Conservation (phyloP, 2,888 invertebrate genomes). For the Anticlea derivata region DNA sequence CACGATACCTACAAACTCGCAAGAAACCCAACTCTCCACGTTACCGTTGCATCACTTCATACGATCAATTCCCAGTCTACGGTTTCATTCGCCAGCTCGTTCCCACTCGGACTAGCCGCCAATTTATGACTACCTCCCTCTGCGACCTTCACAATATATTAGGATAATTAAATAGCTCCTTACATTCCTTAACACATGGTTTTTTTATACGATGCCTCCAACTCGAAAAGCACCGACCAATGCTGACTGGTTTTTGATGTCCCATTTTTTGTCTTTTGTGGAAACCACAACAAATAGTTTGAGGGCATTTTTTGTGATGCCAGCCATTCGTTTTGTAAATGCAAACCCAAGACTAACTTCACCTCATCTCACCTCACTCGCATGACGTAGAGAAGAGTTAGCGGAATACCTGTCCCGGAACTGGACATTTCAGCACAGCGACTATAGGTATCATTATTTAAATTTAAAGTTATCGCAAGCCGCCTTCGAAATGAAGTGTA, state of each 20-base stretch:
- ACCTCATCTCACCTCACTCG: slow-evolving; percentile 36
- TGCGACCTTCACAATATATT: slow-evolving; percentile 82
- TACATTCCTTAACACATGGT: slow-evolving; percentile 83
- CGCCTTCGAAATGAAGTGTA: slow-evolving; percentile 32
- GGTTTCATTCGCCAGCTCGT: slow-evolving; percentile 66
- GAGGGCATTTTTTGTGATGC: slow-evolving; percentile 73
- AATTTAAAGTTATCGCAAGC: slow-evolving; percentile 30
- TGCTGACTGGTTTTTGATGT: slow-evolving; percentile 80
- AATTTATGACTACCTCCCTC: slow-evolving; percentile 80
- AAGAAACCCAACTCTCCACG: slow-evolving; percentile 17
- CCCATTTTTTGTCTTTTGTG: slow-evolving; percentile 72
- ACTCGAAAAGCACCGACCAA: slow-evolving; percentile 80
- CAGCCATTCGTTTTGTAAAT: slow-evolving; percentile 71
- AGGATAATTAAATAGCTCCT: slow-evolving; percentile 84
- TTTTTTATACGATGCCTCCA: slow-evolving; percentile 75
- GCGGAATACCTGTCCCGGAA: slow-evolving; percentile 28
- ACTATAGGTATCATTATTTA: slow-evolving; percentile 30
- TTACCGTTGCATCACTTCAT: slow-evolving; percentile 17
- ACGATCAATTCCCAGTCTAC: slow-evolving; percentile 12
- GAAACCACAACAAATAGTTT: slow-evolving; percentile 81
- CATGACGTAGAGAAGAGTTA: slow-evolving; percentile 19
- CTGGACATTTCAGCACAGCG: slow-evolving; percentile 23
- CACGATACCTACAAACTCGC: slow-evolving; percentile 10
- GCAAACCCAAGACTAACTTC: slow-evolving; percentile 57
- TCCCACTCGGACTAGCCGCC: slow-evolving; percentile 57